Evolutionary conservation across 2,888 invertebrate species (phyloP), one percentile per base, ranked within the genome.

Genomic region (Drosophila rubida): DNA sequence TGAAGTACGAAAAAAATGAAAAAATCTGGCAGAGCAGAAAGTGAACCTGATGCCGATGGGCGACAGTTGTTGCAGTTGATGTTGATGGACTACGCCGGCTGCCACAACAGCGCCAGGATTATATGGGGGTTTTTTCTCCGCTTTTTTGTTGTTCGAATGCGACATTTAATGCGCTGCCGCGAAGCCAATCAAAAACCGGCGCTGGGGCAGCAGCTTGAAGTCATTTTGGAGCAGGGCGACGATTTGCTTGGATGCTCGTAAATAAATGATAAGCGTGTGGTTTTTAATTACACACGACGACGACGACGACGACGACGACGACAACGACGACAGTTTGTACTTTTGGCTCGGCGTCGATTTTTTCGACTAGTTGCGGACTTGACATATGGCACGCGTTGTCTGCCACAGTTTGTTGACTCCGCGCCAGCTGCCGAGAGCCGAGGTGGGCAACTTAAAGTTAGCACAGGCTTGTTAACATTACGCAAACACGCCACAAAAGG

Each of bases 141-240:
- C 25, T 27, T 57, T 45, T 65, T 57, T 23, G 27, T 22, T 51
- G 58, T 62, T 74, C 64, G 51, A 61, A 45, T 32, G 49, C 54
- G 78, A 70, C 62, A 78, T 63, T 81, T 67, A 53, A 71, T 61
- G 69, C 73, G 69, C 14, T 11, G 75, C 79, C 86, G 81, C 85
- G 90, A 90, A 90, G 90, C 90, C 90, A 88, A 90, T 88, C 78
- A 90, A 90, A 83, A 89, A 80, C 90, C 74, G 88, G 41, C 45
- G 54, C 53, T 59, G 41, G 46, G 71, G 77, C 86, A 84, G 66
- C 32, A 32, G 4, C n/a, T 72, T 77, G 75, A 41, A 41, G 13
- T 44, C 35, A 32, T 14, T 22, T 25, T 35, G 49, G 19, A 22
- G 50, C 54, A 63, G 49, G 63, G 48, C 55, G 49, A 11, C 37